Conservation (phyloP, 2,888 invertebrate genomes). For the Euzetes globulus region DNA sequence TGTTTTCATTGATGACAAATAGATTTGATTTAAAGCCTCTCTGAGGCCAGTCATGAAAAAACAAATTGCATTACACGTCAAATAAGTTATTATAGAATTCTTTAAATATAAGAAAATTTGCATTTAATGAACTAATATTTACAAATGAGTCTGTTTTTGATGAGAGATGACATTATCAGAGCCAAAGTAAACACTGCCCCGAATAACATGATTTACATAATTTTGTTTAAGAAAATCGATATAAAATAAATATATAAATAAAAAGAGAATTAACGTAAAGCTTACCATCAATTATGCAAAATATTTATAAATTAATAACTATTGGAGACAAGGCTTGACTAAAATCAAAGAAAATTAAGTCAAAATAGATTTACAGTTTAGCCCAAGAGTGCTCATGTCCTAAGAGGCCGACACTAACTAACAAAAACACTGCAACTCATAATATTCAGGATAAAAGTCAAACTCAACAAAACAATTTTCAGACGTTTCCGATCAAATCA, state of each 20-base stretch:
- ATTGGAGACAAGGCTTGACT: conserved; percentile 15
- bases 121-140: conserved; percentile 21
- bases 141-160: conserved; percentile 7
- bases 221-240: not conserved
- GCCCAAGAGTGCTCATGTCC: conserved; percentile 25
- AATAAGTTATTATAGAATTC: conserved; percentile 1
- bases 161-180: conserved; percentile 16
- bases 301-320: not conserved
- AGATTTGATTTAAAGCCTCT: not conserved
- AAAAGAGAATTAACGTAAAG: conserved; percentile 15
- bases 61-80: conserved; percentile 19
- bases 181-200: not conserved
- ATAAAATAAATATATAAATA: conserved; percentile 24
- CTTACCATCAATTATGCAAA: conserved; percentile 1
- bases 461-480: not conserved
- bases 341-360: not conserved
- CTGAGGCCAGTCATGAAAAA: not conserved
- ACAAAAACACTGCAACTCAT: not conserved
- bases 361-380: not conserved
- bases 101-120: conserved; percentile 21
- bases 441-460: not conserved
- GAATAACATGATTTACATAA: not conserved
- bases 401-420: conserved; percentile 12
- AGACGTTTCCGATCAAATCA: not conserved
- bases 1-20: conserved; percentile 4